Evolutionary conservation across 2,113 vertebrate species (phyloP).

Genomic region (Mastomys coucha): DNA sequence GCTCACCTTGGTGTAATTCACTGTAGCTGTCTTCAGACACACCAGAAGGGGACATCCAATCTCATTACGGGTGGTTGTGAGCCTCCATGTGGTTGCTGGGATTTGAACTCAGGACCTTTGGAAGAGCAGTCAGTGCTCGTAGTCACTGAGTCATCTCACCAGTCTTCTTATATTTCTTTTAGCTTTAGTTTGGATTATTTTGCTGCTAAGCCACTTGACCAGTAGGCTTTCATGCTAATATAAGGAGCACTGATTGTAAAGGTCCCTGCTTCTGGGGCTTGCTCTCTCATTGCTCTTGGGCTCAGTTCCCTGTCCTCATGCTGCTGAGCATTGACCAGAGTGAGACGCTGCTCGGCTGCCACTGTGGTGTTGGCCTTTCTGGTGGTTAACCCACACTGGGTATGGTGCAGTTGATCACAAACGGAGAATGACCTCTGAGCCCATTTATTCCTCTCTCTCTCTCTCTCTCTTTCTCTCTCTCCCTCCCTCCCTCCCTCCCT

Average conservation of each 20-base stretch:
- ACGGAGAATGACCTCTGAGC: not conserved
- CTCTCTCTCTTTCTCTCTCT: too few relatives aligned
- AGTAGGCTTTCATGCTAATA: accelerated
- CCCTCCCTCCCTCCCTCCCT: too few relatives aligned
- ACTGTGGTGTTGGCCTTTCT: accelerated
- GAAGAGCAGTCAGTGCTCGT: too few relatives aligned
- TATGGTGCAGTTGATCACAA: not conserved
- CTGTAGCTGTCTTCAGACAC: too few relatives aligned
- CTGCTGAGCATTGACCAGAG: not conserved
- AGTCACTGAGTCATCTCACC: too few relatives aligned
- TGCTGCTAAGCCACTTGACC: not conserved
- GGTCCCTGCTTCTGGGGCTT: not conserved
- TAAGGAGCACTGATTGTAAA: not conserved
- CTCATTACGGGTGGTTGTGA: too few relatives aligned
- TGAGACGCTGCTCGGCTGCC: not conserved
- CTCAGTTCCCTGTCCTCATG: accelerated
- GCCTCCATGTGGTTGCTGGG: too few relatives aligned
- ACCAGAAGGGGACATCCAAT: too few relatives aligned
- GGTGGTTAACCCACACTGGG: too few relatives aligned
- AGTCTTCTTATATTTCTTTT: not conserved
- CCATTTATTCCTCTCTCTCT: too few relatives aligned
- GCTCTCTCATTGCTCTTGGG: not conserved
- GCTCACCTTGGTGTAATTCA: too few relatives aligned
- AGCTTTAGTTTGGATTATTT: not conserved
- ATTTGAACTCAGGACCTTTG: too few relatives aligned